Evolutionary conservation across 2,113 vertebrate species (phyloP), one percentile per base, ranked within the genome.

Genomic region (Actenoides lindsayi): DNA sequence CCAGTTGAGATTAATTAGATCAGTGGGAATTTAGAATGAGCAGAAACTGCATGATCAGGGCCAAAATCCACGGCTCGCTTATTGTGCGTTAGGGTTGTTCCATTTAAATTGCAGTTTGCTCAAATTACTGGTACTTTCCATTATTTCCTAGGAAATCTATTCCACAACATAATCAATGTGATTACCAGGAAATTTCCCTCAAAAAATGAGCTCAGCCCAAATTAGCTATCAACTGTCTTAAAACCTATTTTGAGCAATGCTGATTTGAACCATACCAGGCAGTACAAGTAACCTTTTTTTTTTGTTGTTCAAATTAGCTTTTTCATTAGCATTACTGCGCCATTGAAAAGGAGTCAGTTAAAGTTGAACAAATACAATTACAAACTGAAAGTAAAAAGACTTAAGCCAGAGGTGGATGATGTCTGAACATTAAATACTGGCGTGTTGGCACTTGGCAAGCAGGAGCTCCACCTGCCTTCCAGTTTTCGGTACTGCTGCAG

Each of bases 391-490:
- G 89, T 20, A 78, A 89, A 91, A 86, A 87, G 12, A 24, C 13
- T 74, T 54, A 31, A 84, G 10, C 53, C 51, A 62, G 85, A 87
- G 37, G 50, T 21, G 35, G 63, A n/a, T 48, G 27, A 50, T 23
- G 21, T 23, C 28, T 81, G 11, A 71, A 56, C 3, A 1, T 28
- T 60, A 56, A 80, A 46, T 17, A 27, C 33, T 3, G 60, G 23
- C 24, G 9, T 5, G 46, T 4, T 69, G 60, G 60, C 83, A 94
- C 69, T 93, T 5, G 4, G 37, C 42, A 79, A 81, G 71, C 93
- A 93, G 80, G 88, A 93, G 94, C 96, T 95, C 97, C 96, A 92
- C 82, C 97, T 97, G 93, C 86, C 92, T 77, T 80, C 89, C 93
- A 93, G 20, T 30, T 87, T 42, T 12, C 30, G 93, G 57, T 93